Evolutionary conservation across 2,113 vertebrate genomes (phyloP).

Genomic region (Ceuthmochares aereus): DNA sequence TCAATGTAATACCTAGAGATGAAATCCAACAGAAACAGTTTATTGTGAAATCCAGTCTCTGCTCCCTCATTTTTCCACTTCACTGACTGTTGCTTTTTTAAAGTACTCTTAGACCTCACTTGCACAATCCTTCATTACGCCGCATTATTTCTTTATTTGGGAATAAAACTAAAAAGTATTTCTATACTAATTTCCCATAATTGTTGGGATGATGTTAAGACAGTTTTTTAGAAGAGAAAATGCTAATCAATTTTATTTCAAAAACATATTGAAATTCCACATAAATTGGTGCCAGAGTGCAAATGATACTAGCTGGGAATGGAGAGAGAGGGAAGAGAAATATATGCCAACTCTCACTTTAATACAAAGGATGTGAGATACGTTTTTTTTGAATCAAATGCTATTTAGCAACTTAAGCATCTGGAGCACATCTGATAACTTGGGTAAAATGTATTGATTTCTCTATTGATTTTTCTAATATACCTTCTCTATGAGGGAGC

Average conservation of each 20-base stretch:
- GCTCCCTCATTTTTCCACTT: conserved; percentile 67
- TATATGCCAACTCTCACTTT: not conserved
- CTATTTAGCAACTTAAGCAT: conserved; percentile 67
- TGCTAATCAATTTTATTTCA: conserved; percentile 38
- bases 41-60: conserved; percentile 62
- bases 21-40: conserved; percentile 60
- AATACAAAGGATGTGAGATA: conserved; percentile 51
- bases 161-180: conserved; percentile 58
- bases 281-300: conserved; percentile 23
- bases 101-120: conserved; percentile 47
- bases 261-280: conserved; percentile 29
- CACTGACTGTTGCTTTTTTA: conserved; percentile 52
- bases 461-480: conserved; percentile 70
- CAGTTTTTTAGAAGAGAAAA: conserved; percentile 25
- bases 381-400: conserved; percentile 60
- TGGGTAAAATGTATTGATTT: conserved; percentile 69
- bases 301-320: conserved; percentile 28
- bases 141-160: conserved; percentile 46
- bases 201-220: not conserved
- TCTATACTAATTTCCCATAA: conserved; percentile 37
- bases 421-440: conserved; percentile 64
- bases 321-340: not conserved
- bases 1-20: conserved; percentile 47
- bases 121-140: conserved; percentile 43
- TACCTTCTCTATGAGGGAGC: conserved; percentile 5